These are phyloP conservation scores for Cephalopterus ornatus DNA, from an alignment of 2,113 vertebrate genomes.

Conservation along the genomic window DNA sequence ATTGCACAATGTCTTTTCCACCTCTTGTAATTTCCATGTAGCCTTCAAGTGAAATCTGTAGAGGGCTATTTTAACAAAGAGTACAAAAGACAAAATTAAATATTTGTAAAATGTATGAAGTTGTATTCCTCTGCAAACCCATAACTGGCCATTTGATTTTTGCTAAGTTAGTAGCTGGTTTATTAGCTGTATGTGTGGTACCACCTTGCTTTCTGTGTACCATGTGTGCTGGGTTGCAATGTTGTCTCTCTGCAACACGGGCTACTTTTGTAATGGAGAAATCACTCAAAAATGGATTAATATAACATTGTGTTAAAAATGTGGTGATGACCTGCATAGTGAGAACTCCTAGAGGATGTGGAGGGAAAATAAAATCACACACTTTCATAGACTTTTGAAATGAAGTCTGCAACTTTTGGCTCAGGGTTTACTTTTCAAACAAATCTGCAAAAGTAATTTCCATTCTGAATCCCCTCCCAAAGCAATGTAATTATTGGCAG, in stretches of 20 bases:
- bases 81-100: neutral
- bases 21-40: neutral
- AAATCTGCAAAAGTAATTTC: slow-evolving; percentile 43
- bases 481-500: neutral
- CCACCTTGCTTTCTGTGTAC: neutral
- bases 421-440: neutral
- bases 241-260: neutral
- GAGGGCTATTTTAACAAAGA: neutral
- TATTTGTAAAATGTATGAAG: neutral
- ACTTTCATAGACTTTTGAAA: neutral
- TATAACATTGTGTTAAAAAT: neutral
- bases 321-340: neutral
- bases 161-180: neutral
- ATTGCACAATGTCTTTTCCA: neutral
- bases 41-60: neutral
- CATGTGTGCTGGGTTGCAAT: neutral
- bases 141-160: neutral
- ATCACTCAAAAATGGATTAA: neutral
- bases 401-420: slow-evolving; percentile 28
- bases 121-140: neutral
- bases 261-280: neutral
- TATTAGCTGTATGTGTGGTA: neutral
- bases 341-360: neutral
- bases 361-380: neutral
- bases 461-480: neutral